Conservation (phyloP, 2,113 vertebrate genomes). For the Anser brachyrhynchus region DNA sequence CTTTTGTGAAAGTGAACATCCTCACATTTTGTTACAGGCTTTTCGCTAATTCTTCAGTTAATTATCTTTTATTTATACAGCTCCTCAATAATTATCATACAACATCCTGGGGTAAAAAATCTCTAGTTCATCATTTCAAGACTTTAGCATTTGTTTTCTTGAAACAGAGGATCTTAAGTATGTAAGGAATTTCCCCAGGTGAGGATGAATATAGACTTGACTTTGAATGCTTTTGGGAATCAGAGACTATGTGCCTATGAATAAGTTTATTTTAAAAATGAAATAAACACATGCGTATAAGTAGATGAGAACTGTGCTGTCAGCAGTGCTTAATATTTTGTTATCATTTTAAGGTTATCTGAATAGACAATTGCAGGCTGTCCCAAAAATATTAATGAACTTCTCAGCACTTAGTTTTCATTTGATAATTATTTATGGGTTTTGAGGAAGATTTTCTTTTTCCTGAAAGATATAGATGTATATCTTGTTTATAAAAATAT, state of each 20-base stretch:
- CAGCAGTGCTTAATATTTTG: not conserved
- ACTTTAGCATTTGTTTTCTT: not conserved
- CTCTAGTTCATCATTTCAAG: not conserved
- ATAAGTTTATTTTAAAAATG: not conserved
- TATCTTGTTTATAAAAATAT: not conserved
- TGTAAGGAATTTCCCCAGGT: not conserved
- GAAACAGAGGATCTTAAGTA: not conserved
- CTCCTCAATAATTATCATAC: not conserved
- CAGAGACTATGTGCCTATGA: not conserved
- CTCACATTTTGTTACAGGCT: not conserved
- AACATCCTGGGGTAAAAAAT: not conserved
- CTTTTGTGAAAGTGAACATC: not conserved
- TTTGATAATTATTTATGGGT: not conserved
- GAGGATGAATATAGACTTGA: not conserved
- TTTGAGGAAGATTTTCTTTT: not conserved
- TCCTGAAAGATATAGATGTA: not conserved
- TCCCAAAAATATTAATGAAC: not conserved
- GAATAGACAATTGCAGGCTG: not conserved
- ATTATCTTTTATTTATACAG: not conserved
- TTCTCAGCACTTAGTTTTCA: not conserved
- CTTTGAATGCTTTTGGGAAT: not conserved
- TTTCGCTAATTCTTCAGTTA: not conserved
- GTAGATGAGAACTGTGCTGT: not conserved
- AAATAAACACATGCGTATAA: not conserved
- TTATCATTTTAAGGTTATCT: not conserved